A percentile compares a stretch with the other conserved stretches of the same genome.
Evolutionary conservation across 2,113 vertebrate genomes (phyloP).

Genomic region (Hippocampus mohnikei): DNA sequence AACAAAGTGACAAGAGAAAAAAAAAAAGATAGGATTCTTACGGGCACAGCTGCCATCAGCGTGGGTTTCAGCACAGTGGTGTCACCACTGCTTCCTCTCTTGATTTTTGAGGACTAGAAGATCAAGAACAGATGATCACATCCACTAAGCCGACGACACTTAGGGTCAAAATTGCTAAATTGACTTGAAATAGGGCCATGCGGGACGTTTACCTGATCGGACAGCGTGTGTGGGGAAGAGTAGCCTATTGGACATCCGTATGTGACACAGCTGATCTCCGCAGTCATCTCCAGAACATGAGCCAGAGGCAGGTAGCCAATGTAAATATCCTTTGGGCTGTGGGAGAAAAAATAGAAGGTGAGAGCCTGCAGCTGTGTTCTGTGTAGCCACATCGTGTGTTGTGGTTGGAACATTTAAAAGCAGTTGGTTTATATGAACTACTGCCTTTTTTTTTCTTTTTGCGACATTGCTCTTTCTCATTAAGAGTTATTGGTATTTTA

Average conservation of each 20-base stretch:
- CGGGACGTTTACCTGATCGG: constrained; percentile 85
- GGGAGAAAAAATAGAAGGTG: constrained; percentile 13
- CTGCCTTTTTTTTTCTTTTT: background rate
- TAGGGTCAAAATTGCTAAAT: background rate
- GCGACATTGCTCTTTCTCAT: background rate
- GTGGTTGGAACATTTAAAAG: background rate
- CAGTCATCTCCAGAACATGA: constrained; percentile 93
- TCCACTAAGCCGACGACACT: background rate
- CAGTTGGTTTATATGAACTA: background rate
- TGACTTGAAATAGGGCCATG: background rate
- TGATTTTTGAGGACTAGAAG: constrained; percentile 91
- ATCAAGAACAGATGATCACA: background rate
- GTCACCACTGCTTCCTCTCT: constrained; percentile 93
- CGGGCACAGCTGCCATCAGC: constrained; percentile 93
- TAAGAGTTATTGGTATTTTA: background rate
- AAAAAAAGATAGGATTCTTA: constrained; percentile 63
- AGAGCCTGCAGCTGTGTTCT: background rate
- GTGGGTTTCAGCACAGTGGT: constrained; percentile 85
- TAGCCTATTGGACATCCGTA: constrained; percentile 95
- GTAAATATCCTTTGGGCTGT: constrained; percentile 86
- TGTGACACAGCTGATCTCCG: constrained; percentile 91
- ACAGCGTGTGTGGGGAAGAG: constrained; percentile 91
- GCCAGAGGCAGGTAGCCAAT: constrained; percentile 95
- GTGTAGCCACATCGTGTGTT: background rate
- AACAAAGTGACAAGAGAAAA: background rate